A percentile compares a stretch with the other conserved stretches of the same genome.
Conservation (phyloP, 2,113 vertebrate species). For the Arothron firmamentum region DNA sequence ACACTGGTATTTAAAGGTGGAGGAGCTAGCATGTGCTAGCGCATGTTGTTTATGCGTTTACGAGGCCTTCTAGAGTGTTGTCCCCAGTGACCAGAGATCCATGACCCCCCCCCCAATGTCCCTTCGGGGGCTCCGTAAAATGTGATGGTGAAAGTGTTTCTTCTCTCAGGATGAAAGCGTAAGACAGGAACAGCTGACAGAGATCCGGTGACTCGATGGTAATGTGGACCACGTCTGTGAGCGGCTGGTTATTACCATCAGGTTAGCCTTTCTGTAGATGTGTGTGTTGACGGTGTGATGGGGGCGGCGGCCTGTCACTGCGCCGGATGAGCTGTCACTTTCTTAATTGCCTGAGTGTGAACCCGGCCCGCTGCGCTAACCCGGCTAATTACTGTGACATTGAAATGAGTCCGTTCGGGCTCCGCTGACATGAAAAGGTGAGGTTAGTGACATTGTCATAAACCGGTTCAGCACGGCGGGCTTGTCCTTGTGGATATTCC, state of each 20-base stretch:
- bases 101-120: too few relatives aligned
- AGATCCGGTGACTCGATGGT: slow-evolving; percentile 42
- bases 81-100: too few relatives aligned
- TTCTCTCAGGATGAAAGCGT: neutral
- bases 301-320: slow-evolving; percentile 46
- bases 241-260: slow-evolving; percentile 17
- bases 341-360: slow-evolving; percentile 71
- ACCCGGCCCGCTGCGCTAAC: slow-evolving; percentile 56
- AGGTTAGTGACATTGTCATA: slow-evolving; percentile 56
- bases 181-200: slow-evolving; percentile 7
- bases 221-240: slow-evolving; percentile 21
- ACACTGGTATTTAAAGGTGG: too few relatives aligned
- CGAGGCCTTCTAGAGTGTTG: too few relatives aligned
- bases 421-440: slow-evolving; percentile 45
- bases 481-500: slow-evolving; percentile 57
- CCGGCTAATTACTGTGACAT: slow-evolving; percentile 71
- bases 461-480: slow-evolving; percentile 20
- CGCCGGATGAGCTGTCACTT: slow-evolving; percentile 63
- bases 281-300: slow-evolving; percentile 2
- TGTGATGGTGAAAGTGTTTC: too few relatives aligned
- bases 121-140: too few relatives aligned
- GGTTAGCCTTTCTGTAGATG: slow-evolving; percentile 1
- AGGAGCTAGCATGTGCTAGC: too few relatives aligned
- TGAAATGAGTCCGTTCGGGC: slow-evolving; percentile 53
- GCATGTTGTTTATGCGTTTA: too few relatives aligned